Evolutionary conservation across 2,113 vertebrate species (phyloP).

Genomic region (Sisor rabdophorus): DNA sequence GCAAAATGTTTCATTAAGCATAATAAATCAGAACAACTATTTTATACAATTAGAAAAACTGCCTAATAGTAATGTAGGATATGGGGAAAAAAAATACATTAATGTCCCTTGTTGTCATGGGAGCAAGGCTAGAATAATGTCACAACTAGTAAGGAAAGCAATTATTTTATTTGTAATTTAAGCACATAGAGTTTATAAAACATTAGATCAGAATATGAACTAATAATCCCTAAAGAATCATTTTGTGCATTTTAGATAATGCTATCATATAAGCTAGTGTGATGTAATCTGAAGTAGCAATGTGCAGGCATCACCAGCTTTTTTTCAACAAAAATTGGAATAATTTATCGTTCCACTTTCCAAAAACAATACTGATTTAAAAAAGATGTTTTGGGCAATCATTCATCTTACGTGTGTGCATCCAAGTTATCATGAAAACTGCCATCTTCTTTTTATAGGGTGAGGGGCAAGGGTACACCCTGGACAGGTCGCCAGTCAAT

Average conservation of each 20-base stretch:
- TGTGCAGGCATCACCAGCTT: conserved; percentile 7
- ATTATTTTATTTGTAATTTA: background rate
- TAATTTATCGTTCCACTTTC: too few relatives aligned
- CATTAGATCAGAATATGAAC: background rate
- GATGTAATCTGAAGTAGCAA: conserved; percentile 1
- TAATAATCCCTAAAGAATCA: background rate
- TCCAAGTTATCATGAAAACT: too few relatives aligned
- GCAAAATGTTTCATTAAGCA: too few relatives aligned
- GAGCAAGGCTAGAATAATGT: background rate
- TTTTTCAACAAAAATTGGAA: too few relatives aligned
- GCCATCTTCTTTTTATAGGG: too few relatives aligned
- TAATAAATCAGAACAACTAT: too few relatives aligned
- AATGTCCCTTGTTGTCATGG: background rate
- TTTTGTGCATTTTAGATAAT: background rate
- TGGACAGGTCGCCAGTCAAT: too few relatives aligned
- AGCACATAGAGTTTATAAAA: background rate
- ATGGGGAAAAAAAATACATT: background rate
- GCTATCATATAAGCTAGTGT: background rate
- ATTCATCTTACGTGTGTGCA: too few relatives aligned
- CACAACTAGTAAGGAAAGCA: background rate
- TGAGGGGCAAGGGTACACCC: too few relatives aligned
- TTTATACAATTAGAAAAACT: background rate
- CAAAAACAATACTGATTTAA: too few relatives aligned
- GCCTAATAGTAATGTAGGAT: background rate
- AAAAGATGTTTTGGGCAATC: too few relatives aligned